A percentile compares a stretch with the other conserved stretches of the same genome.
phyloP scores from a whole-genome alignment of 2,113 vertebrate species.

The Vulpes lagopus region DNA sequence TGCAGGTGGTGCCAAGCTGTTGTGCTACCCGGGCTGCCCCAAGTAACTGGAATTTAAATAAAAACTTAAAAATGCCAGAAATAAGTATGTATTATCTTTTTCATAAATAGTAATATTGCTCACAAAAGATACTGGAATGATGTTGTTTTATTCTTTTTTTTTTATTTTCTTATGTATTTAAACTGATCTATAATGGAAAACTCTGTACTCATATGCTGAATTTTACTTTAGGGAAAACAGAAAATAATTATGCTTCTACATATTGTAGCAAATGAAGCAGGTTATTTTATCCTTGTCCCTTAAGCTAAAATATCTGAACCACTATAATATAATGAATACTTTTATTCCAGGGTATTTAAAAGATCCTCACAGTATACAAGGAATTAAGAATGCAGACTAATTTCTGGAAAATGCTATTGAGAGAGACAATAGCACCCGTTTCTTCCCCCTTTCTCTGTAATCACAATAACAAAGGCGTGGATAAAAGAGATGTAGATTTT shows the following conservation, averaged over 20 bases:
- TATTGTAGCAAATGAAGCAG: conserved; percentile 50
- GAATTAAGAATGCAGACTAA: conserved; percentile 37
- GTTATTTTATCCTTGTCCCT: conserved; percentile 51
- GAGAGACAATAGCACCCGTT: background rate
- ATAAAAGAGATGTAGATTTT: conserved; percentile 24
- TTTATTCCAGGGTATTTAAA: conserved; percentile 48
- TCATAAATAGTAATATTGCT: background rate
- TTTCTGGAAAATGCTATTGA: conserved; percentile 68
- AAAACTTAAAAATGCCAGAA: background rate
- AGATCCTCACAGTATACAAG: background rate
- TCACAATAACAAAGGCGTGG: conserved; percentile 23
- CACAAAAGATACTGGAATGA: background rate
- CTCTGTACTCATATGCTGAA: background rate
- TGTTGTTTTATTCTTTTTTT: background rate
- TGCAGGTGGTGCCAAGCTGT: rapidly evolving
- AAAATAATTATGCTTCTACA: conserved; percentile 37
- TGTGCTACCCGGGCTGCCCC: no score
- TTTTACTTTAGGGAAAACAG: conserved; percentile 33
- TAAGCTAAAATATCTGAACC: conserved; percentile 58
- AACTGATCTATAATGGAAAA: background rate
- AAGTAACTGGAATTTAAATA: background rate
- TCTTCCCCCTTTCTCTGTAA: background rate
- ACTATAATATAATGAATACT: conserved; percentile 26
- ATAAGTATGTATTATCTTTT: background rate
- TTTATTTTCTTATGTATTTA: background rate